Base-by-base conservation (phyloP, 2,888 invertebrate species). In the Polymixis flavicincta region DNA sequence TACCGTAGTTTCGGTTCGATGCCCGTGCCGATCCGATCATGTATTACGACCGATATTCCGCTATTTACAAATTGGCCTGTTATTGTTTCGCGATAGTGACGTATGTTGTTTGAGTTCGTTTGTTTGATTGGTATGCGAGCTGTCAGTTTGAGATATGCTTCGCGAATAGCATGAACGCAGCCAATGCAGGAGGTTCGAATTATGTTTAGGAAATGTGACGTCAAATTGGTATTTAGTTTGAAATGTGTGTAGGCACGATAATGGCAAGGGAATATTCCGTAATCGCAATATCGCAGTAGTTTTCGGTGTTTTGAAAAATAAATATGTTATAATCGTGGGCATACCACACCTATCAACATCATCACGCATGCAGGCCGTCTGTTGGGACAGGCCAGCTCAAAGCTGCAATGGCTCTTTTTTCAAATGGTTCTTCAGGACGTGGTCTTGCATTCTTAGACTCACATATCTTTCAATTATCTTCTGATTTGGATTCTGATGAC, bases 1-100 rank as follows among this genome's bases (percentile, higher is more conserved):
- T 90, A 88, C 90, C 90, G 86, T 78, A 87, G 87, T 85, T 86
- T 87, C 78, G 86, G 87, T 85, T 86, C 87, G 87, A 85, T 88
- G 88, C 84, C 82, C 74, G 86, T 76, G 78, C 67, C 82, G 85
- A 86, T 87, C 82, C 86, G 87, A 87, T 88, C 87, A 83, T 75
- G 73, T 80, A 86, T 86, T 86, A 88, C 85, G 72, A 73, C 54
- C 80, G 78, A 85, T 85, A 86, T 86, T 84, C 68, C 71, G 68
- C 74, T 85, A 84, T 88, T 88, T 88, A 88, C 88, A 83, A 88
- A 87, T 85, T 88, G 84, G 71, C 78, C 76, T 74, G 85, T 84
- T 88, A 87, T 84, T 87, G 87, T 88, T 86, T 75, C 73, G 80
- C 76, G 86, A 76, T 87, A 85, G 88, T 79, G 82, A 76, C 82